These are phyloP conservation scores for Connochaetes taurinus DNA, from an alignment of 2,113 vertebrate genomes.

Conservation along the genomic window DNA sequence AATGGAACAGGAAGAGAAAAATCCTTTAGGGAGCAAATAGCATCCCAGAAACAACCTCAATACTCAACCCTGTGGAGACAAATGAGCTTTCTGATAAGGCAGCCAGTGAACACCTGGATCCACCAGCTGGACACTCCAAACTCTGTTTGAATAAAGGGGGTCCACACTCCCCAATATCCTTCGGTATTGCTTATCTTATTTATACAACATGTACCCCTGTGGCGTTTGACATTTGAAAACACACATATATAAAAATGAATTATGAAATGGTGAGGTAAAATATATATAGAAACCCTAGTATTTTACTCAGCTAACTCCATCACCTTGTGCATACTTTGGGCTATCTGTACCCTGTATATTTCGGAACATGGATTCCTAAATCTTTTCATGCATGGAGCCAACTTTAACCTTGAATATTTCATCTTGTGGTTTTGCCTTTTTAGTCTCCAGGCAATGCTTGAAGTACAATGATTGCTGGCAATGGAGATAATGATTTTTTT, in stretches of 20 bases:
- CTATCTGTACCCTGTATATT: not conserved
- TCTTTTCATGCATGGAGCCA: not conserved
- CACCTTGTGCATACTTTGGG: too few species aligned
- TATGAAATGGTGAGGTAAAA: not conserved
- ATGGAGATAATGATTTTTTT: not conserved
- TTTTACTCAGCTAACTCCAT: not conserved
- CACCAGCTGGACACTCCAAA: not conserved
- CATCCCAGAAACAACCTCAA: not conserved
- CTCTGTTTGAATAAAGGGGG: not conserved
- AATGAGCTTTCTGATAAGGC: constrained; percentile 24
- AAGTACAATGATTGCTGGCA: not conserved
- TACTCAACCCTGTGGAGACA: constrained; percentile 24
- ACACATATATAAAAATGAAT: not conserved
- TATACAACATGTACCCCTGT: not conserved
- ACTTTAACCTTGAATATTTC: not conserved
- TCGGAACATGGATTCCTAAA: not conserved
- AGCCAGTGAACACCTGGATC: not conserved
- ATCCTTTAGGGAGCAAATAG: constrained; percentile 22
- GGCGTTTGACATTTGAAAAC: constrained; percentile 8
- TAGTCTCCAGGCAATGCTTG: not conserved
- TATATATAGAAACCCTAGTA: not conserved
- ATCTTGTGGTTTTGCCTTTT: not conserved
- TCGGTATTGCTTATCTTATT: not conserved
- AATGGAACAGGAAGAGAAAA: constrained; percentile 19
- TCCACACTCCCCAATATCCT: not conserved